Evolutionary conservation across 1,140 invertebrate species (phyloP).

Genomic region (Tribolium castaneum): DNA sequence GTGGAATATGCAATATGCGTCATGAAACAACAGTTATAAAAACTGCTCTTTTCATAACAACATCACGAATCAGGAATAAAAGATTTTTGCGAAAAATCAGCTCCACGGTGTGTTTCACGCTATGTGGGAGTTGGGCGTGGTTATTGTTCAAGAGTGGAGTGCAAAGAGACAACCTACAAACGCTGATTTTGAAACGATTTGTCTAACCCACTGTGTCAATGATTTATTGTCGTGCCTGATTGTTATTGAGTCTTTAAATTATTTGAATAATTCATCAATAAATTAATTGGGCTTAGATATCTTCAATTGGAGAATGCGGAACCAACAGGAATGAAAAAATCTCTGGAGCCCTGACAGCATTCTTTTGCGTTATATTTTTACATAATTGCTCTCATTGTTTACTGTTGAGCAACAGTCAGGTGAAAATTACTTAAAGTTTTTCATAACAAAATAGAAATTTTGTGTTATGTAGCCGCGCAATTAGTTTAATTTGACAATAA

Average conservation of each 20-base stretch:
- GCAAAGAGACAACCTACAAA: constrained; percentile 8
- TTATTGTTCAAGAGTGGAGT: neutral
- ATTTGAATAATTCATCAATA: neutral
- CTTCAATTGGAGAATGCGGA: neutral
- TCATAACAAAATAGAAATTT: constrained; percentile 5
- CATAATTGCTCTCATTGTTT: neutral
- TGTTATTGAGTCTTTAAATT: neutral
- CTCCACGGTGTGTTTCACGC: neutral
- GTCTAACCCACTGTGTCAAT: constrained; percentile 3
- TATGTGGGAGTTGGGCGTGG: constrained; percentile 10
- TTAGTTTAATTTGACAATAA: neutral
- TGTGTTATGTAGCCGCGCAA: neutral
- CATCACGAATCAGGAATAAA: constrained; percentile 8
- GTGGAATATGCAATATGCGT: neutral
- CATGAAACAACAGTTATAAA: neutral
- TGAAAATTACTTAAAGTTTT: neutral
- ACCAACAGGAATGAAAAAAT: neutral
- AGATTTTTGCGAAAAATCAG: neutral
- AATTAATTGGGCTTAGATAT: neutral
- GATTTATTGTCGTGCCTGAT: neutral
- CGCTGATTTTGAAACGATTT: constrained; percentile 11
- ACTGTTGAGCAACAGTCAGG: neutral
- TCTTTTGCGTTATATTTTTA: neutral
- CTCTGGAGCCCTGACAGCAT: neutral
- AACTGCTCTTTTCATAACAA: neutral